Conservation (phyloP, 2,888 invertebrate genomes). For the Apodemia zela region DNA sequence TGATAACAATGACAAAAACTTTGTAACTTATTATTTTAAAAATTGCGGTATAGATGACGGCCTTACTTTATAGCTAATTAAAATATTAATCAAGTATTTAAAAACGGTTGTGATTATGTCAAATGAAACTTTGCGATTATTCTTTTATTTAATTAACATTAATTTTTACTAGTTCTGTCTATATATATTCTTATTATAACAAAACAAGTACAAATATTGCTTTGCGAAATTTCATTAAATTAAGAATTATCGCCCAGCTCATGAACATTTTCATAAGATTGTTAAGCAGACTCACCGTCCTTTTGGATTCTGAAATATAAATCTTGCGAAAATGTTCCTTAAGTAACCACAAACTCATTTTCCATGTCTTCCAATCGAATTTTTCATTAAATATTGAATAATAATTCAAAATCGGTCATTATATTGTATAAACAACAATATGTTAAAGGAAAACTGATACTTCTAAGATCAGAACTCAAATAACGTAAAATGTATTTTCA, state of each 20-base stretch:
- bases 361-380: constrained; percentile 20
- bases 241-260: constrained; percentile 56
- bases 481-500: not conserved
- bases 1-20: not conserved
- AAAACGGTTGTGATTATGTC: constrained; percentile 48
- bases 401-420: constrained; percentile 10
- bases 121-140: constrained; percentile 52
- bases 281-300: constrained; percentile 69
- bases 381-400: constrained; percentile 8
- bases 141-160: constrained; percentile 35
- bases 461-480: constrained; percentile 29
- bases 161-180: constrained; percentile 20
- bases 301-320: constrained; percentile 66
- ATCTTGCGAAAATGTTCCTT: constrained; percentile 65
- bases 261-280: constrained; percentile 66
- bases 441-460: constrained; percentile 49
- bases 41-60: constrained; percentile 45
- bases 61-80: constrained; percentile 44
- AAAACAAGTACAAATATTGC: not conserved
- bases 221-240: not conserved
- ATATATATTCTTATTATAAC: not conserved
- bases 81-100: constrained; percentile 22
- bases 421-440: constrained; percentile 36
- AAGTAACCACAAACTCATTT: constrained; percentile 48
- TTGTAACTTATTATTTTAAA: not conserved